Conservation (phyloP, 2,113 vertebrate species). For the Amazona guildingii region DNA sequence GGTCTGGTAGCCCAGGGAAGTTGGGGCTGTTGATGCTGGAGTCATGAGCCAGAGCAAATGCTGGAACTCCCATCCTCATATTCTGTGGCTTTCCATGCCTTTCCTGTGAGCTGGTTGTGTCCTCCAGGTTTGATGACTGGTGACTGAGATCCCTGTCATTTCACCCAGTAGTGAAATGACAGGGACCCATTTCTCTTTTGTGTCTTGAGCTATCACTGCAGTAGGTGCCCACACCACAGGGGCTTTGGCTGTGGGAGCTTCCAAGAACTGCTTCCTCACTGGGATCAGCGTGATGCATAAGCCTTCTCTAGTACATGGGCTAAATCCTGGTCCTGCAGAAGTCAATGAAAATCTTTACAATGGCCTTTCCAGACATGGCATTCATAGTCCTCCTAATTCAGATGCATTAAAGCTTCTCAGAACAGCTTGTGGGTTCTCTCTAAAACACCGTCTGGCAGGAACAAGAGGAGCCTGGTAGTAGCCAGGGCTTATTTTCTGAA, state of each 20-base stretch:
- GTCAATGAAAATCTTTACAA: constrained; percentile 37
- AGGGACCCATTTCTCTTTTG: not conserved
- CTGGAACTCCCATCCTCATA: not conserved
- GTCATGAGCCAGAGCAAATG: not conserved
- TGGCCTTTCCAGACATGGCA: not conserved
- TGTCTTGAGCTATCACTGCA: not conserved
- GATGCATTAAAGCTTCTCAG: constrained; percentile 31
- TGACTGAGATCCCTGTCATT: not conserved
- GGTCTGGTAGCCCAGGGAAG: not conserved
- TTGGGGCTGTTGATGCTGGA: not conserved
- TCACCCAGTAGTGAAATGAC: not conserved
- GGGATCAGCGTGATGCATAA: not conserved
- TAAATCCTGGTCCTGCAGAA: constrained; percentile 35
- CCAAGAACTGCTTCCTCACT: not conserved
- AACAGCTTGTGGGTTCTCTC: constrained; percentile 48
- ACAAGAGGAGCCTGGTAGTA: constrained; percentile 3
- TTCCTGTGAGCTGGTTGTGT: not conserved
- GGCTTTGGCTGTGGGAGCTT: not conserved
- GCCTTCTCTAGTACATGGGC: not conserved
- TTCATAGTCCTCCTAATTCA: constrained; percentile 46
- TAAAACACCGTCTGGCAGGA: constrained; percentile 47
- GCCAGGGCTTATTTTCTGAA: constrained; percentile 54
- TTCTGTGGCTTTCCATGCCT: not conserved
- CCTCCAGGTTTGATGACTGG: not conserved
- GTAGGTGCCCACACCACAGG: not conserved